Percentiles rank a stretch among this genome's conserved stretches.
Conservation (phyloP, 2,888 invertebrate species). For the Ennomos quercinarius region DNA sequence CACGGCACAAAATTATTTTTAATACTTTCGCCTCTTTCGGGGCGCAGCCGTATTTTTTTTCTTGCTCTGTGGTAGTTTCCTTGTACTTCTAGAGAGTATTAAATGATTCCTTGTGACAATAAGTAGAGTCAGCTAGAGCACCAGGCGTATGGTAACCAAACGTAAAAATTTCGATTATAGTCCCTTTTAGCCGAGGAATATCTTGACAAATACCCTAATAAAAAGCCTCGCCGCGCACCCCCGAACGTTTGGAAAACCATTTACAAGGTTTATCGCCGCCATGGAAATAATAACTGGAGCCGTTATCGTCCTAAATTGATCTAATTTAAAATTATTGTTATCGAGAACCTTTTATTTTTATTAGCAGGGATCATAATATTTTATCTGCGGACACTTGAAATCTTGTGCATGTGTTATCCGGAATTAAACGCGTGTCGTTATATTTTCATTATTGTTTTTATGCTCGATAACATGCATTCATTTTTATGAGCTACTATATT, state of each 20-base stretch:
- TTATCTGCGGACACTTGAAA: conserved; percentile 57
- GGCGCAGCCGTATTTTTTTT: too few species aligned
- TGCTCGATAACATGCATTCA: conserved; percentile 38
- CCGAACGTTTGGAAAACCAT: conserved; percentile 82
- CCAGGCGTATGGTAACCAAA: conserved; percentile 74
- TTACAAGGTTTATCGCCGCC: conserved; percentile 83
- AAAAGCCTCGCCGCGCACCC: conserved; percentile 77
- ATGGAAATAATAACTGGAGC: conserved; percentile 84
- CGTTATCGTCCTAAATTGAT: conserved; percentile 83
- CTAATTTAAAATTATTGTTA: conserved; percentile 84
- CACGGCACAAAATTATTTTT: too few species aligned
- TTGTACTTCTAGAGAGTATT: too few species aligned
- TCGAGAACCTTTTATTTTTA: conserved; percentile 80
- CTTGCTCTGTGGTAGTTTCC: too few species aligned
- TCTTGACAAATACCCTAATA: conserved; percentile 84
- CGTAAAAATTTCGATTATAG: conserved; percentile 79
- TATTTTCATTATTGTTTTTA: conserved; percentile 41
- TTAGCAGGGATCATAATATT: conserved; percentile 73
- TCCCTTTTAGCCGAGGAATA: conserved; percentile 74
- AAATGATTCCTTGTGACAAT: conserved; percentile 38
- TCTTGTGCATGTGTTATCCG: conserved; percentile 52
- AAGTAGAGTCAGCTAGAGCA: conserved; percentile 54
- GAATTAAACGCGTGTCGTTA: conserved; percentile 37
- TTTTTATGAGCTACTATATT: conserved; percentile 39
- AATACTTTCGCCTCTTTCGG: too few species aligned